Percentiles rank a stretch among this genome's conserved stretches.
These are phyloP conservation scores for Manduca sexta DNA, from an alignment of 1,140 invertebrate genomes.

Conservation along the genomic window DNA sequence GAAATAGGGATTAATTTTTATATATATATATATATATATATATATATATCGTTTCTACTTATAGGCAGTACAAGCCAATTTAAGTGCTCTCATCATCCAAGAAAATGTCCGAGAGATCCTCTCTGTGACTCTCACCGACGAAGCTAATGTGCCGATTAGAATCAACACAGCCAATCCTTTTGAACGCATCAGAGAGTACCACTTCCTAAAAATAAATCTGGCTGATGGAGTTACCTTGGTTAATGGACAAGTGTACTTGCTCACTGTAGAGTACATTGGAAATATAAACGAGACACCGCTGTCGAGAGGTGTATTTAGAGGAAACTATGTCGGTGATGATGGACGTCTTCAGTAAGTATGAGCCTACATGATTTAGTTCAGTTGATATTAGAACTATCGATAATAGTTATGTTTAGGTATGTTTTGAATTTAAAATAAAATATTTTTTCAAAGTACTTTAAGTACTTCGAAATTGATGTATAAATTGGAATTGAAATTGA, in stretches of 20 bases:
- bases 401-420: too few relatives aligned
- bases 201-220: slow-evolving; percentile 51
- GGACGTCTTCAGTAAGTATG: slow-evolving; percentile 46
- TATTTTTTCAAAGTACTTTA: too few relatives aligned
- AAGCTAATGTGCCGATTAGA: slow-evolving; percentile 13
- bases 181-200: slow-evolving; percentile 39
- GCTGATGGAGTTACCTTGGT: slow-evolving; percentile 31
- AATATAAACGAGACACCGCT: slow-evolving; percentile 65
- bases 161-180: slow-evolving; percentile 27
- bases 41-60: slow-evolving; percentile 4
- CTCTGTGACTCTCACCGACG: slow-evolving; percentile 27
- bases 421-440: too few relatives aligned
- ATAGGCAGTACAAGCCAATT: slow-evolving; percentile 34
- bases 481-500: too few relatives aligned
- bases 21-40: background rate
- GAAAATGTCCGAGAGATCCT: slow-evolving; percentile 54
- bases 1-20: too few relatives aligned
- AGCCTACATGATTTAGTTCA: background rate
- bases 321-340: slow-evolving; percentile 41
- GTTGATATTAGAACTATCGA: too few relatives aligned
- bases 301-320: slow-evolving; percentile 57
- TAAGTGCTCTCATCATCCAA: slow-evolving; percentile 38
- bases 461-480: too few relatives aligned
- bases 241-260: slow-evolving; percentile 27
- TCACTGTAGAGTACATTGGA: slow-evolving; percentile 45